Base-by-base conservation (phyloP, 2,797 vertebrate genomes). In the Xenentodon cancila region DNA sequence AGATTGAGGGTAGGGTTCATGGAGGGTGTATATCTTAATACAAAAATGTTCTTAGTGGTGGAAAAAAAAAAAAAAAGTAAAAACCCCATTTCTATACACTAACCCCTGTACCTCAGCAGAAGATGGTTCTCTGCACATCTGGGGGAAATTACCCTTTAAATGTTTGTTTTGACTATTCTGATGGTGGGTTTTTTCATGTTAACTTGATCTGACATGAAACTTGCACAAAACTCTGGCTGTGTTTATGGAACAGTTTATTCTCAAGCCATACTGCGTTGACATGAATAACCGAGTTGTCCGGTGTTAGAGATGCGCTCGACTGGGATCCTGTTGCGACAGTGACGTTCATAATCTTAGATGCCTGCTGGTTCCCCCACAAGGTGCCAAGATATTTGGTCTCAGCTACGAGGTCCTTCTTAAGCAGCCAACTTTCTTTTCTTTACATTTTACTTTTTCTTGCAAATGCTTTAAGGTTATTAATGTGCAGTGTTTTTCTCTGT, bases 211-310 rank as follows among this genome's bases (percentile, higher is more conserved):
- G 43, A 52, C 22, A 64, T 17, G 0, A 45, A 20, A 25, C 19
- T n/a, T 5, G 19, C 59, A 17, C 17, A 53, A 2, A 44, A 7
- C 40, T 13, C 9, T 42, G 40, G 53, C 22, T 45, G 0, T 18
- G 15, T 3, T 44, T 59, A 47, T 9, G 2, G 45, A n/a, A 8
- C 1, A 47, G 19, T 53, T 20, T n/a, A 16, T 72, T 81, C 68
- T 81, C 67, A 7, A 43, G 37, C 53, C 30, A 22, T 53, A 9
- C 49, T 19, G 42, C 59, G 16, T 48, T 13, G 50, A 30, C 70
- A 75, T 88, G 59, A 84, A 86, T 85, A 77, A 82, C 82, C 71
- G 44, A 85, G 21, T 16, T 37, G 22, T 70, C 50, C 44, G 40
- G 1, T 73, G 70, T 53, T 37, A 17, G 46, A 9, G 30, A 63